These are phyloP conservation scores for Platyscapa corneri DNA, from an alignment of 1,140 invertebrate species.

Conservation along the genomic window DNA sequence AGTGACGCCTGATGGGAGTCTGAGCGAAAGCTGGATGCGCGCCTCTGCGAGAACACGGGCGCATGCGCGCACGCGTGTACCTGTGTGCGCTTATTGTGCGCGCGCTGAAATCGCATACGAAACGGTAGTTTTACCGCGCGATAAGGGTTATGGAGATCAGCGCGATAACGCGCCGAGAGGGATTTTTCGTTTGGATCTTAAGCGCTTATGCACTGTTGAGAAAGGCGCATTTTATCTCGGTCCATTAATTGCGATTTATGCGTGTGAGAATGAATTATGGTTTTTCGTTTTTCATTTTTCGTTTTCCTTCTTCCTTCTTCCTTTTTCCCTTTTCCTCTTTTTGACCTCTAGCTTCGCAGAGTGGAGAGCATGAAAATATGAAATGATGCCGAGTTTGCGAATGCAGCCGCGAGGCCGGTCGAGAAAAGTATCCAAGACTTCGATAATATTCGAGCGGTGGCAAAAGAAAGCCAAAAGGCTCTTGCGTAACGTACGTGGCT, in stretches of 20 bases:
- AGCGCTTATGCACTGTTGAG: constrained; percentile 1
- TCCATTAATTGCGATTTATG: constrained; percentile 39
- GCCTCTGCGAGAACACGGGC: no score
- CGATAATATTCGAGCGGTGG: neutral
- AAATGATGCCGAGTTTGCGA: constrained; percentile 7
- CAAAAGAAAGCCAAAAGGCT: neutral
- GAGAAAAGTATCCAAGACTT: neutral
- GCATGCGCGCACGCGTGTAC: neutral
- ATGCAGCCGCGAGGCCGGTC: neutral
- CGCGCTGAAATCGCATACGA: constrained; percentile 33
- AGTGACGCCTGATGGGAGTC: constrained; percentile 12
- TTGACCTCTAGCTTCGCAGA: neutral
- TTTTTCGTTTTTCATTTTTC: constrained; percentile 6
- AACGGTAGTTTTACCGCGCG: constrained; percentile 46
- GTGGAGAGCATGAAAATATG: neutral
- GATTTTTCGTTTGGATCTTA: neutral
- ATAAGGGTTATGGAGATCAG: constrained; percentile 33
- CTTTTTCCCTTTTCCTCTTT: no score
- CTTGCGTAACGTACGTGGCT: no score
- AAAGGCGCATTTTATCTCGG: constrained; percentile 16
- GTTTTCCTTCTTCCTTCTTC: no score
- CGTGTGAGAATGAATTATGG: constrained; percentile 25
- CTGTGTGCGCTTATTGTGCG: neutral
- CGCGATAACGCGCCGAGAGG: neutral
- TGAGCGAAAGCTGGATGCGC: constrained; percentile 26